Evolutionary conservation across 1,140 invertebrate genomes (phyloP), one percentile per base, ranked within the genome.

Genomic region (Drosophila melanica): DNA sequence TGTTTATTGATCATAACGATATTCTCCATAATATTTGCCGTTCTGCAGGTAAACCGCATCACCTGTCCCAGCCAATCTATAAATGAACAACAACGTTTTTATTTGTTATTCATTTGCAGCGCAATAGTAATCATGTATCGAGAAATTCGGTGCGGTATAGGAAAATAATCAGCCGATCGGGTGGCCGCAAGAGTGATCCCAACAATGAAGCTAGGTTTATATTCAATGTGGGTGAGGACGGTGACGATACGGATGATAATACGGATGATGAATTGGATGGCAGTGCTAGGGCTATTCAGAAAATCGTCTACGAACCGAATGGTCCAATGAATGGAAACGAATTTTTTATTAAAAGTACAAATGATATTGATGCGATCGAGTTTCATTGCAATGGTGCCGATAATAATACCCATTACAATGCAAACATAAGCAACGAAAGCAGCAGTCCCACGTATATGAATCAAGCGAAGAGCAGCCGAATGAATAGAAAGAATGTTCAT

Each of bases 21-120:
- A 27, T 95, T 96, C 78, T 93, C 93, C 8, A 93, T 94, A 20
- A 94, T 96, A 73, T 95, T 96, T 91, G 92, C 95, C 70, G 93
- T 94, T 20, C 90, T 96, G 75, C 95, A 96, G 94, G 95, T 96
- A 89, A 77, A 18, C 53, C 7, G 18, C 20, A 23, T 4, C 42
- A 5, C 8, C 16, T n/a, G 11, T 55, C 8, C 18, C 41, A 3
- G 11, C 12, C 7, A 44, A 35, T 16, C 7, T 18, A 42, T 41
- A 9, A 12, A 39, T 18, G 39, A 16, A 39, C 4, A 18, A 3
- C 20, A 11, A 18, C 18, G 16, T 12, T 27, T 16, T 20, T 47
- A 35, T 35, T 3, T 3, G 7, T 35, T 45, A 2, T 33, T 47
- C 5, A 18, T 18, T 48, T 68, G 39, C 68, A 86, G 82, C 79